phyloP scores from a whole-genome alignment of 37 sponge, comb jelly and placozoan species.

The Corticium candelabrum region DNA sequence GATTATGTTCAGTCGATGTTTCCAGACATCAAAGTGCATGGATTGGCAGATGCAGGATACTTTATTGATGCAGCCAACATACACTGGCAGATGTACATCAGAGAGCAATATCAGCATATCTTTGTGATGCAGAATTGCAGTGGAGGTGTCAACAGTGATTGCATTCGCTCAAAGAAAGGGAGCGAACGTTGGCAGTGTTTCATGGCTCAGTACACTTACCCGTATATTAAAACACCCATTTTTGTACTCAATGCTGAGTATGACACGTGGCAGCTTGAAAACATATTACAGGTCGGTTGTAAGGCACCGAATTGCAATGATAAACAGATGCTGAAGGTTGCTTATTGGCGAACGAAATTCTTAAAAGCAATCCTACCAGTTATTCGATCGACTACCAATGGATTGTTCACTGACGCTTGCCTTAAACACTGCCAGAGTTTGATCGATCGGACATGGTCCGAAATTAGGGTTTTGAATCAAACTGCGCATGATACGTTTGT shows the following conservation, averaged over 20 bases:
- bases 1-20: slow-evolving; percentile 17
- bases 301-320: slow-evolving; percentile 43
- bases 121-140: slow-evolving; percentile 44
- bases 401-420: slow-evolving; percentile 55
- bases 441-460: slow-evolving; percentile 38
- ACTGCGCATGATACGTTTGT: slow-evolving; percentile 38
- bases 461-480: slow-evolving; percentile 17
- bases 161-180: slow-evolving; percentile 15
- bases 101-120: slow-evolving; percentile 14
- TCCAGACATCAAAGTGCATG: background rate
- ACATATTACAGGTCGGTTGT: slow-evolving; percentile 38
- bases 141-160: slow-evolving; percentile 51
- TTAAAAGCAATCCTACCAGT: slow-evolving; percentile 18
- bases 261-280: slow-evolving; percentile 58
- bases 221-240: slow-evolving; percentile 53
- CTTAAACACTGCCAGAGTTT: slow-evolving; percentile 69
- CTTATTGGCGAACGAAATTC: slow-evolving; percentile 26
- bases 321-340: slow-evolving; percentile 29
- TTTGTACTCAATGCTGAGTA: slow-evolving; percentile 54
- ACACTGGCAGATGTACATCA: slow-evolving; percentile 2
- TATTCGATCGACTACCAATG: slow-evolving; percentile 29
- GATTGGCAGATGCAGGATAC: slow-evolving; percentile 64
- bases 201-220: slow-evolving; percentile 69
- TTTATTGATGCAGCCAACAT: slow-evolving; percentile 20
- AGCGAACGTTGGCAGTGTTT: slow-evolving; percentile 62